Evolutionary conservation across 2,797 vertebrate genomes (phyloP).

Genomic region (Tarsius wallacei): DNA sequence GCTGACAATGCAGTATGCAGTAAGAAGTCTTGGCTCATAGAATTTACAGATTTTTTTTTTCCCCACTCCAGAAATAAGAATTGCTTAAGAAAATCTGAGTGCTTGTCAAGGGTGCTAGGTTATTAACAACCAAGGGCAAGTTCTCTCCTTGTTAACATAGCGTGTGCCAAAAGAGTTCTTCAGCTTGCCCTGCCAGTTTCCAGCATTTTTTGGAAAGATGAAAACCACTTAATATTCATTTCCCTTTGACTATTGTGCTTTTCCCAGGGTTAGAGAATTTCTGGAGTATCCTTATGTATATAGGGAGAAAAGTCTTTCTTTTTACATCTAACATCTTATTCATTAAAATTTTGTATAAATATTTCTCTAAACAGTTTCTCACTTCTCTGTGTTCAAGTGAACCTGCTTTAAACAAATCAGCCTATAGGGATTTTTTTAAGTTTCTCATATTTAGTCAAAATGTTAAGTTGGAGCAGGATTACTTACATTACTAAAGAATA

Average conservation of each 20-base stretch:
- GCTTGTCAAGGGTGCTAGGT: constrained; percentile 59
- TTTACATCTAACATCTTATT: background rate
- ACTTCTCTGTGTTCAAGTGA: constrained; percentile 9
- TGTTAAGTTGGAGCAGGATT: constrained; percentile 28
- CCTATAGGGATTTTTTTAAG: constrained; percentile 15
- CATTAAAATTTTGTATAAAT: constrained; percentile 28
- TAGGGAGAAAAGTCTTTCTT: background rate
- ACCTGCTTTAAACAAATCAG: constrained; percentile 11
- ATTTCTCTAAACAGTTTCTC: constrained; percentile 23
- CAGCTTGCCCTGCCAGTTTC: background rate
- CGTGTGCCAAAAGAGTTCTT: constrained; percentile 1
- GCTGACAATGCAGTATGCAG: constrained; percentile 24
- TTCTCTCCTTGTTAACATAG: constrained; percentile 29
- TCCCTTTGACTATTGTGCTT: constrained; percentile 6
- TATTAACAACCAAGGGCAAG: constrained; percentile 53
- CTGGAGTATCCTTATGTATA: background rate
- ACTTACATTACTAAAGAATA: constrained; percentile 32
- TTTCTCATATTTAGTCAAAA: constrained; percentile 62
- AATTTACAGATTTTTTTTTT: background rate
- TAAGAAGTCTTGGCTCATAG: constrained; percentile 52
- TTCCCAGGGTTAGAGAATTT: constrained; percentile 24
- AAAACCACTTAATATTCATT: background rate
- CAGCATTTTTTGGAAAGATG: background rate
- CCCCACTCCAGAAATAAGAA: constrained; percentile 49
- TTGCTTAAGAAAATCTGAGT: constrained; percentile 52